phyloP scores from a whole-genome alignment of 2,888 invertebrate species.

The Acheta domesticus region DNA sequence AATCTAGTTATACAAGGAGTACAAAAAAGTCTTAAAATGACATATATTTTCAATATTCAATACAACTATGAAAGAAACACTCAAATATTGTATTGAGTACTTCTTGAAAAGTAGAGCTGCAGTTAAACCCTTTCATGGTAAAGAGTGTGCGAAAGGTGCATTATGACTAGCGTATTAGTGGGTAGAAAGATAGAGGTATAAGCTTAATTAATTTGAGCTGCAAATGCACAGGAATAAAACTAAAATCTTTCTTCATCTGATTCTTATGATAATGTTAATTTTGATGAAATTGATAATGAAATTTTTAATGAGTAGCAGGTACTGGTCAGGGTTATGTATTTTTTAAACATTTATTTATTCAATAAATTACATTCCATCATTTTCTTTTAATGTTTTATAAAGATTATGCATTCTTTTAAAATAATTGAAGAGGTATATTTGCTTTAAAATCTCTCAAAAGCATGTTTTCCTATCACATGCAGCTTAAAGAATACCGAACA shows the following conservation, averaged over 20 bases:
- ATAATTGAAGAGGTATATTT: no score
- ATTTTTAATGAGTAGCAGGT: no score
- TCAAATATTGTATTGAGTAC: background rate
- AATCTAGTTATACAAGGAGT: constrained; percentile 24
- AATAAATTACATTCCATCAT: no score
- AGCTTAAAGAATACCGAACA: no score
- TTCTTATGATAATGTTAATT: no score
- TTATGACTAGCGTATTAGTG: constrained; percentile 36
- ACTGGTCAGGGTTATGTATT: no score
- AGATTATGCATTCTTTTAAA: no score
- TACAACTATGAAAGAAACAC: constrained; percentile 19
- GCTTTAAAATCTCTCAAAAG: no score
- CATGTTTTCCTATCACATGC: no score
- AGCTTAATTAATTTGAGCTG: background rate
- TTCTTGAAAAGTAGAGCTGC: constrained; percentile 19
- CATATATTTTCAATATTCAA: constrained; percentile 20
- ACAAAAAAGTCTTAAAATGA: constrained; percentile 27
- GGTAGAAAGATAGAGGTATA: constrained; percentile 24
- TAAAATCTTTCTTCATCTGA: background rate
- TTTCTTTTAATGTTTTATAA: no score
- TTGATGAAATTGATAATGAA: no score
- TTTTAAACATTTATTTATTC: no score
- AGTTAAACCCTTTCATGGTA: background rate
- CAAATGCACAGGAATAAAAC: background rate
- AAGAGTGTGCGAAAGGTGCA: constrained; percentile 25